Conservation (phyloP, 2,797 vertebrate species). For the Petrocephalus schoutedeni region DNA sequence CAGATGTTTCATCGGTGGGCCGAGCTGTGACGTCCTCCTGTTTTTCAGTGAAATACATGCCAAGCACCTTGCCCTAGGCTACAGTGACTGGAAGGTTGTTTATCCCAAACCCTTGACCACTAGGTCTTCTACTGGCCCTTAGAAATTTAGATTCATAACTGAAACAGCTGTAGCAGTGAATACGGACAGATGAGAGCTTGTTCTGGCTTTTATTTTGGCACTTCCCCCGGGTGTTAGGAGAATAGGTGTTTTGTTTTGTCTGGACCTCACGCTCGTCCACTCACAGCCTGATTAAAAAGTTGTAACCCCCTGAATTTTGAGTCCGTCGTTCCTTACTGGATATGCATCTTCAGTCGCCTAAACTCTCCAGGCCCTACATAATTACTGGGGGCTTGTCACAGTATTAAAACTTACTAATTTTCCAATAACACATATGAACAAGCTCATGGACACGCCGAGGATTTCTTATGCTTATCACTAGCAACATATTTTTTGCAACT, state of each 20-base stretch:
- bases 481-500: neutral
- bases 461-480: neutral
- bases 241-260: too few relatives aligned
- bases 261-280: too few relatives aligned
- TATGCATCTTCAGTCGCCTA: neutral
- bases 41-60: neutral
- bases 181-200: neutral
- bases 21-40: neutral
- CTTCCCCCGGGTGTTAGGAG: too few relatives aligned
- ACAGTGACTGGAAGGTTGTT: neutral
- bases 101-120: neutral
- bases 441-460: neutral
- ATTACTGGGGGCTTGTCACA: neutral
- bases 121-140: neutral
- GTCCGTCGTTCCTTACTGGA: neutral
- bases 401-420: neutral
- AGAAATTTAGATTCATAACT: neutral
- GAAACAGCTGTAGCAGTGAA: neutral
- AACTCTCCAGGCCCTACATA: neutral
- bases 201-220: too few relatives aligned
- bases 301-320: neutral
- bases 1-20: neutral
- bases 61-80: neutral
- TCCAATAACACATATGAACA: neutral
- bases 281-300: neutral